Base-by-base conservation (phyloP, 2,797 vertebrate species). In the Cuniculus paca region DNA sequence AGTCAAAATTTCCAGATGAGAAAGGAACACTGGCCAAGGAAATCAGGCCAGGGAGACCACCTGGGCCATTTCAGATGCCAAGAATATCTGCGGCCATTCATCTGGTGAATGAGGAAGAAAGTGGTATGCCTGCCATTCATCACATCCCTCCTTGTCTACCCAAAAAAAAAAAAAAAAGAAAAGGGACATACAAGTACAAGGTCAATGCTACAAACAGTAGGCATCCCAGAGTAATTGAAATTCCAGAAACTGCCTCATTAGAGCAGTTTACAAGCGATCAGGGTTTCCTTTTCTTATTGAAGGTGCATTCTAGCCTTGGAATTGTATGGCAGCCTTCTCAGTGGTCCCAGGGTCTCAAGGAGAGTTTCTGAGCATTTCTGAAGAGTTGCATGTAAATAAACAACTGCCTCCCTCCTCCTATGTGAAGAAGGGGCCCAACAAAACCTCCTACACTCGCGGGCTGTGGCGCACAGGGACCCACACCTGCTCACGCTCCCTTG, bases 11-110 rank as follows among this genome's bases (percentile, higher is more conserved):
- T 98, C 98, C 98, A 98, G 98, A 99, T 98, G 97, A 98, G 87
- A 98, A 98, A 98, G 95, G 94, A 98, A 98, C 98, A 98, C 96
- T 96, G 96, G 98, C 98, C 97, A 97, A 98, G 98, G 98, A 98
- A 99, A 99, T 98, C 96, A 98, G 98, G 99, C 98, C 99, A 99
- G 98, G 98, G 98, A 98, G 99, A 98, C 98, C 98, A 99, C 98
- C 98, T 98, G 99, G 98, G 97, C 98, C 98, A 98, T 98, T 99
- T 98, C 97, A 96, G 98, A 98, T 99, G 99, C 99, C 98, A 98
- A 92, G 97, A 98, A 99, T 98, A 99, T 98, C 98, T 98, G 98
- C 96, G 96, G 98, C 97, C 97, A 98, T 98, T 98, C 95, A 95
- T 97, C 98, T 98, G 92, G 94, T 97, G 96, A 95, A 96, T 0